Base-by-base conservation (phyloP, 2,888 invertebrate genomes). In the Bimastos eiseni region DNA sequence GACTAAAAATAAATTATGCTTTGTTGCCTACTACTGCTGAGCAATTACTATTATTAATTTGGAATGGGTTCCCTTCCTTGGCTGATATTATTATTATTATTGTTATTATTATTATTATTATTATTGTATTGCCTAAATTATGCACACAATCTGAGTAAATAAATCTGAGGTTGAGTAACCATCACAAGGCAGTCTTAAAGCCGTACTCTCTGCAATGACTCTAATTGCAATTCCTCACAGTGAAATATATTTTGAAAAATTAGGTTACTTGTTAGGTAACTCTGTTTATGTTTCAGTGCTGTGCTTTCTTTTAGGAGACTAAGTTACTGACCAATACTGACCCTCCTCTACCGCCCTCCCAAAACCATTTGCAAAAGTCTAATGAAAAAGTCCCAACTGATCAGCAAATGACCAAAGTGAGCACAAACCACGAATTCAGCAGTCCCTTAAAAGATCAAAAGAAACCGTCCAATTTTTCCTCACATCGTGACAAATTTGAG, bases 401-500 rank as follows among this genome's bases (percentile, higher is more conserved):
- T 70, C 70, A n/a, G 30, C 70, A 70, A 70, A 70, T n/a, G n/a
- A 70, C n/a, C 37, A 86, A 86, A 86, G 36, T 36, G 8, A 24
- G 36, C n/a, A 24, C 37, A 86, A 86, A 86, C 36, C 19, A 36
- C 30, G 86, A 86, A 34, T 11, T 36, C 37, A 86, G 24, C 37
- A 36, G 36, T 34, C 19, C 86, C 24, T 37, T 86, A 5, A 86
- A 30, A 84, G 84, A 84, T 11, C 36, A 34, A 4, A 86, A 37
- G 36, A 86, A 86, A 37, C 36, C 86, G 0, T 2, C 86, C 86
- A 86, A 36, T 36, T 86, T 86, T 15, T 86, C 86, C 36, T 86
- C 86, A 21, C 30, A 86, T 8, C 86, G 86, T 86, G 86, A 86
- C 34, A 86, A 36, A 36, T 86, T 86, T 86, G 86, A 86, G 37